Conservation (phyloP, 2,888 invertebrate genomes). For the Harpalus rufipes region DNA sequence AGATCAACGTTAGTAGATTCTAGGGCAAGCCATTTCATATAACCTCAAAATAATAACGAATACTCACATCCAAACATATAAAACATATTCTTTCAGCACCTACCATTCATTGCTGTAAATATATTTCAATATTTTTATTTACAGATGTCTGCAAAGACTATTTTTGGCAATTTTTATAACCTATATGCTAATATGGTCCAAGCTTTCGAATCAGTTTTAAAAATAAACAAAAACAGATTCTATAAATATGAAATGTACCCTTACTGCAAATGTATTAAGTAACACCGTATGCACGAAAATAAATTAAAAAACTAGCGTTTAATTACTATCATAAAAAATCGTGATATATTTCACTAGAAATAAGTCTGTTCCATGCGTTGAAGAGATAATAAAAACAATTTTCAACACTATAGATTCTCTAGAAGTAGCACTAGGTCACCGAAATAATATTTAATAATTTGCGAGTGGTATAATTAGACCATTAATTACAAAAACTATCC, state of each 20-base stretch:
- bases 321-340: conserved; percentile 45
- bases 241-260: conserved; percentile 23
- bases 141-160: neutral
- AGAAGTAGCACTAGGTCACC: neutral
- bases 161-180: neutral
- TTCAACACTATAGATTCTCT: conserved; percentile 8
- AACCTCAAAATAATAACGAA: conserved; percentile 4
- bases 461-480: conserved; percentile 3
- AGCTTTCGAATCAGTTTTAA: neutral
- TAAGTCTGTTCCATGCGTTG: neutral
- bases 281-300: conserved; percentile 36
- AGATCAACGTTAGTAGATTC: neutral
- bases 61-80: neutral
- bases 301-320: conserved; percentile 42
- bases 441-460: conserved; percentile 27
- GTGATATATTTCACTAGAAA: conserved; percentile 54
- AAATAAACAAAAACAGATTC: neutral
- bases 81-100: neutral
- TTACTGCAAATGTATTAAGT: neutral
- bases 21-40: neutral
- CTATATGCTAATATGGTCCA: neutral
- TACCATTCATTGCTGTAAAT: conserved; percentile 19
- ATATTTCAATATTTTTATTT: neutral
- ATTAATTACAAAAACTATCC: conserved; percentile 52
- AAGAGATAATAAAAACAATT: conserved; percentile 14